Percentiles rank a stretch among this genome's conserved stretches.
Conservation (phyloP, 2,113 vertebrate genomes). For the Onychostruthus taczanowskii region DNA sequence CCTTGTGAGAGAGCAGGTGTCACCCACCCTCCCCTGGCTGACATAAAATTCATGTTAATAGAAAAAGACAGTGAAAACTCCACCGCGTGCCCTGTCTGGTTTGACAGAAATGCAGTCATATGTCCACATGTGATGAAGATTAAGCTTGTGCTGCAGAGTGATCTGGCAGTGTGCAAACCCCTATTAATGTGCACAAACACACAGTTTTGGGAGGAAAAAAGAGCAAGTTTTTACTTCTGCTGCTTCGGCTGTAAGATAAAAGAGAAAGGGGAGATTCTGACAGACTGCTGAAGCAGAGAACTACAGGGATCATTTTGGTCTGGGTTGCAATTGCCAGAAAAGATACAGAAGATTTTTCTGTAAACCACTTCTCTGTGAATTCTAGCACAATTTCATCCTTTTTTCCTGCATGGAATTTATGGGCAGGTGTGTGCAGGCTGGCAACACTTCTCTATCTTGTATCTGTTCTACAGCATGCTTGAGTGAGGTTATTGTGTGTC, state of each 20-base stretch:
- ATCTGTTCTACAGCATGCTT: not conserved
- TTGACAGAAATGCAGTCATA: not conserved
- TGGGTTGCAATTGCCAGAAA: not conserved
- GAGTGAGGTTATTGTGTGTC: not conserved
- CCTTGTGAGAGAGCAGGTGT: not conserved
- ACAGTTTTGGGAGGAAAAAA: rapidly evolving
- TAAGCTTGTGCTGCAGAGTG: not conserved
- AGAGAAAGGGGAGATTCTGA: not conserved
- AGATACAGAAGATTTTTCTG: not conserved
- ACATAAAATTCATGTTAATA: not conserved
- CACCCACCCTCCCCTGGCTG: not conserved
- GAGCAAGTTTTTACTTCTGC: not conserved
- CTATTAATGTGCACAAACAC: not conserved
- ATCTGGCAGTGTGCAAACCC: not conserved
- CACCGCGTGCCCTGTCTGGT: not conserved
- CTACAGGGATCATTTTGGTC: not conserved
- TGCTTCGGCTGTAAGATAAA: not conserved
- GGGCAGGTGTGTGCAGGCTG: not conserved
- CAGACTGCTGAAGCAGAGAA: not conserved
- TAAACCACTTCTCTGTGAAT: not conserved
- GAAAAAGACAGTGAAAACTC: not conserved
- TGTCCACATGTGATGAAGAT: not conserved
- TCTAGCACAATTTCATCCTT: not conserved
- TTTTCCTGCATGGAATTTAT: not conserved
- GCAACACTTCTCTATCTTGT: not conserved